Base-by-base conservation (phyloP, 2,888 invertebrate genomes). In the Hartigia nigra region DNA sequence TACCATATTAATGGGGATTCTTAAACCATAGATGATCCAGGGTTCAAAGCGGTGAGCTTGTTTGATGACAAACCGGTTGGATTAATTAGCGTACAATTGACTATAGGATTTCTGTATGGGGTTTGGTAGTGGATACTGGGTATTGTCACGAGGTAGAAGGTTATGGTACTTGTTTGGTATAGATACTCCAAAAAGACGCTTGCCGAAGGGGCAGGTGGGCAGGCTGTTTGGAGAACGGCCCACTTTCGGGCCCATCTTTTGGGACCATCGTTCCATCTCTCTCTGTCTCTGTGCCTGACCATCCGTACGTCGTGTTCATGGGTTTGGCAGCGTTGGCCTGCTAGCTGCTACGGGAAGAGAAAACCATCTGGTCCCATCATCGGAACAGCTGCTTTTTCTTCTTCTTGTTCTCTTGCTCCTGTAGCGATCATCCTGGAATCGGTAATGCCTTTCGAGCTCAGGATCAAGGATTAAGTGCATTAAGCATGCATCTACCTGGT, bases 171-270 rank as follows among this genome's bases (percentile, higher is more conserved):
- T 55, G 55, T 55, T 39, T 37, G 23, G 23, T 55, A 55, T 55
- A 23, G 55, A 9, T 23, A 23, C 55, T 23, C 55, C 0, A 55
- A 55, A 55, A 55, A 55, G 55, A 9, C 55, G 1, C 55, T 5
- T 9, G 23, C 23, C 82, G 83, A 80, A 84, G 86, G 88, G 88
- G 88, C 89, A 89, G 89, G 88, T 89, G 89, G 89, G 55, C 55
- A 55, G 88, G 89, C 89, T 89, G 89, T 89, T 89, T 89, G 88
- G 89, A 89, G 89, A 89, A 89, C 89, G 85, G 88, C 89, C 89
- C 89, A 89, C 88, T 88, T 55, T 81, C 78, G 82, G 80, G 82
- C 82, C 84, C 82, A 83, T 81, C 79, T 82, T 79, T 34, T 72
- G 32, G 31, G 32, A 72, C 31, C 72, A 5, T 23, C 31, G 78